Evolutionary conservation across 1,140 invertebrate species (phyloP).

Genomic region (Calephelis nemesis): DNA sequence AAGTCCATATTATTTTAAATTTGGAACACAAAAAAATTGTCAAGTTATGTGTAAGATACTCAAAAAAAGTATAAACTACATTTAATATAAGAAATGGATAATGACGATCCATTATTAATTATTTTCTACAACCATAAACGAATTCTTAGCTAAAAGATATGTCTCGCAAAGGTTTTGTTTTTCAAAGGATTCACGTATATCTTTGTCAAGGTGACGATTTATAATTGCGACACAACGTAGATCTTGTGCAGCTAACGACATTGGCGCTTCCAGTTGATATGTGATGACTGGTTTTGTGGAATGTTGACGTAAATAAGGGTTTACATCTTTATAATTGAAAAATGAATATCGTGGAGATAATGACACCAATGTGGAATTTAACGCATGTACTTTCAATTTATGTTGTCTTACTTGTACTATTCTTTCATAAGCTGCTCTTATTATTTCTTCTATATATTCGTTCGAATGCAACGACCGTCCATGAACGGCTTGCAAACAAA

Average conservation of each 20-base stretch:
- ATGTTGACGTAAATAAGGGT: constrained; percentile 13
- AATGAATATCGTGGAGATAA: constrained; percentile 27
- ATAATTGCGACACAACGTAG: constrained; percentile 48
- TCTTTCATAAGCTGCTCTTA: constrained; percentile 41
- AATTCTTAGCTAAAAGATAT: constrained; percentile 32
- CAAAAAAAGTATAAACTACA: no score
- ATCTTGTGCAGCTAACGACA: constrained; percentile 43
- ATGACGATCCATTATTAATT: no score
- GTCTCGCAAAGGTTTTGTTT: constrained; percentile 53
- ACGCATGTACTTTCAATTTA: constrained; percentile 20
- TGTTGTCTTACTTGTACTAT: constrained; percentile 35
- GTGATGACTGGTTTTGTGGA: constrained; percentile 34
- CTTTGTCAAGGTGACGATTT: constrained; percentile 45
- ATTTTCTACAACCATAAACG: no score
- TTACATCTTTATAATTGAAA: no score
- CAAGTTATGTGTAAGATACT: no score
- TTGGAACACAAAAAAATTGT: no score
- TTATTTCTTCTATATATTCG: constrained; percentile 26
- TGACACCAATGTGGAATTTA: constrained; percentile 41
- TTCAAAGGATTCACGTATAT: constrained; percentile 41
- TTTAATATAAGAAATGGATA: no score
- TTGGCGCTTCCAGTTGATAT: constrained; percentile 39
- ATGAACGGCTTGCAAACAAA: constrained; percentile 36
- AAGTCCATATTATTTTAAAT: no score
- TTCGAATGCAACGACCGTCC: constrained; percentile 22